Percentiles rank a stretch among this genome's conserved stretches.
These are phyloP conservation scores for Panagrolaimus sp. DNA, from an alignment of 1,140 invertebrate species.

Conservation along the genomic window DNA sequence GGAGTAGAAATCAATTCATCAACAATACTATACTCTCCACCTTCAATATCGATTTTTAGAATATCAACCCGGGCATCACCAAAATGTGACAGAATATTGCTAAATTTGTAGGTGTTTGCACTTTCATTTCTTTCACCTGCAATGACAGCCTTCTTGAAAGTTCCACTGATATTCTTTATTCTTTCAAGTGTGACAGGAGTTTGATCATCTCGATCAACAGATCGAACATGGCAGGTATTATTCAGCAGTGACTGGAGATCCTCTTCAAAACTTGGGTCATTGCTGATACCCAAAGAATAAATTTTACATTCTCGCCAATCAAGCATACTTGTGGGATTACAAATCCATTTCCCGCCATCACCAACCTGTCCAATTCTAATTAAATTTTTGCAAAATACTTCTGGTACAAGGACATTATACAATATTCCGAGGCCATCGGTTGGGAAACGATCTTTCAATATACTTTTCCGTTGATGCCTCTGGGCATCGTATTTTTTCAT, in stretches of 20 bases:
- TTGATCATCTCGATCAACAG: not conserved
- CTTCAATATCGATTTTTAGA: constrained; percentile 8
- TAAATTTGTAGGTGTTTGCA: not conserved
- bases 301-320: not conserved
- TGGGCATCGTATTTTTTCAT: too few species aligned
- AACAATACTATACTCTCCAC: not conserved
- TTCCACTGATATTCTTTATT: not conserved
- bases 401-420: too few species aligned
- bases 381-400: not conserved
- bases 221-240: not conserved
- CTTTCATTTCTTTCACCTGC: not conserved
- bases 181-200: not conserved
- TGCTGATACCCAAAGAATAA: not conserved
- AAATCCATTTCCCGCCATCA: constrained; percentile 7
- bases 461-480: too few species aligned
- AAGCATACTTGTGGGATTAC: not conserved
- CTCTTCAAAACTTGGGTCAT: constrained; percentile 8
- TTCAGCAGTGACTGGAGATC: not conserved
- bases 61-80: not conserved
- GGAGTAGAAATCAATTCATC: too few species aligned
- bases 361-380: not conserved
- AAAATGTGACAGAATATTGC: not conserved
- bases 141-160: not conserved
- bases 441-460: too few species aligned
- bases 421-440: too few species aligned